Evolutionary conservation across 2,797 vertebrate species (phyloP).

Genomic region (Ptychobarbus kaznakovi): DNA sequence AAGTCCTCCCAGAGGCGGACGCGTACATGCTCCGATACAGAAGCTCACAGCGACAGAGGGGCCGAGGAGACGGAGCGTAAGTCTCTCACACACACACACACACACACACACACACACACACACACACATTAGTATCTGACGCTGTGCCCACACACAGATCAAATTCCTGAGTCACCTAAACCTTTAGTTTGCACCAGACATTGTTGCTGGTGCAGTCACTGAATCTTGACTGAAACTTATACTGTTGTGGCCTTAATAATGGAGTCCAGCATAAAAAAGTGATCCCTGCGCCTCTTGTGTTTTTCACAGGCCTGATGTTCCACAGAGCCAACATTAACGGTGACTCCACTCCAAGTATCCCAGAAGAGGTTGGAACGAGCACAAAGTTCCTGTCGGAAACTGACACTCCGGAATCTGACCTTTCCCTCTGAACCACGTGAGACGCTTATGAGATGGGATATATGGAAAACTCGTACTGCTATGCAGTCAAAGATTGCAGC

Average conservation of each 20-base stretch:
- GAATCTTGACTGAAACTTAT: background rate
- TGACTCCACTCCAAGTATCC: conserved; percentile 83
- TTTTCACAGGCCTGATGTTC: conserved; percentile 77
- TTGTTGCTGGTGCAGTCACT: background rate
- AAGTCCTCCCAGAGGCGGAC: conserved; percentile 75
- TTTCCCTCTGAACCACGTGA: conserved; percentile 79
- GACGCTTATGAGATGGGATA: conserved; percentile 57
- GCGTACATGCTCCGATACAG: conserved; percentile 82
- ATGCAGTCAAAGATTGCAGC: conserved; percentile 84
- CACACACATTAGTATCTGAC: background rate
- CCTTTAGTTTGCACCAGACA: background rate
- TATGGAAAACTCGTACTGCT: conserved; percentile 71
- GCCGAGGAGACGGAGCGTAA: conserved; percentile 85
- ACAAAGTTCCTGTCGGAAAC: conserved; percentile 77
- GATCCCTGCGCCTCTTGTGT: background rate
- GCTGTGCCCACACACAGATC: conserved; percentile 3
- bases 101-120: conserved; percentile 3
- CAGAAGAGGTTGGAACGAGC: conserved; percentile 80
- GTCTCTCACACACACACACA: conserved; percentile 58
- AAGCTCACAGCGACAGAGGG: conserved; percentile 74
- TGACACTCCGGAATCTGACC: conserved; percentile 79
- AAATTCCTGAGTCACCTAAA: background rate
- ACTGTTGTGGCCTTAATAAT: background rate
- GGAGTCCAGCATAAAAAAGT: background rate
- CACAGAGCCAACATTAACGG: conserved; percentile 83